Evolutionary conservation across 2,113 vertebrate species (phyloP).

Genomic region (Prinia subflava): DNA sequence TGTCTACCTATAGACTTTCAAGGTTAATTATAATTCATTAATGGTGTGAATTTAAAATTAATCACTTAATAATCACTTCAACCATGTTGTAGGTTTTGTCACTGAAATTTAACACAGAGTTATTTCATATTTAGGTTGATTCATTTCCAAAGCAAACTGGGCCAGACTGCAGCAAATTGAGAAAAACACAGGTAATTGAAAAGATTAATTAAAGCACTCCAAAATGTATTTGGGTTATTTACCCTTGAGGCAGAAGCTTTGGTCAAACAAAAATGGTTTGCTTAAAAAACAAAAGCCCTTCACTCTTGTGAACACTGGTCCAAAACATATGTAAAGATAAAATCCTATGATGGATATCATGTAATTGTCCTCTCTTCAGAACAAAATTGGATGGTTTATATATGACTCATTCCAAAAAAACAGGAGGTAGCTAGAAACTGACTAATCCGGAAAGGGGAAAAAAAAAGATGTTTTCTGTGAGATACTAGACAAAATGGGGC

Average conservation of each 20-base stretch:
- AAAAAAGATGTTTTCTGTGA: not conserved
- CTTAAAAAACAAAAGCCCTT: not conserved
- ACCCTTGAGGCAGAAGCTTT: not conserved
- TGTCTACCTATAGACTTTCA: not conserved
- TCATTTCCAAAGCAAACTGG: not conserved
- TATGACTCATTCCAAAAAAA: not conserved
- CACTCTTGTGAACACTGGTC: not conserved
- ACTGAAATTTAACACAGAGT: not conserved
- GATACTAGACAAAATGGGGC: not conserved
- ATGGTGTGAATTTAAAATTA: not conserved
- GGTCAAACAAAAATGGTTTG: not conserved
- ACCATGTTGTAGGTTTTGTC: not conserved
- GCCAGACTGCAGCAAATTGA: not conserved
- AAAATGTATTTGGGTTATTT: not conserved
- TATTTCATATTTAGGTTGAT: conserved; percentile 17
- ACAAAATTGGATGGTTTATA: not conserved
- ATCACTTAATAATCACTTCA: not conserved
- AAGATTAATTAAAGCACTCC: not conserved
- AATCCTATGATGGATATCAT: not conserved
- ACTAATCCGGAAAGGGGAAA: not conserved
- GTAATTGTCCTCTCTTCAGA: not conserved
- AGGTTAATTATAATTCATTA: not conserved
- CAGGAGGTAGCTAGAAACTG: not conserved
- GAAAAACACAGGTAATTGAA: not conserved
- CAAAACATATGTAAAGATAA: not conserved